A percentile compares a stretch with the other conserved stretches of the same genome.
Evolutionary conservation across 2,113 vertebrate genomes (phyloP).

Genomic region (Antennarius striatus): DNA sequence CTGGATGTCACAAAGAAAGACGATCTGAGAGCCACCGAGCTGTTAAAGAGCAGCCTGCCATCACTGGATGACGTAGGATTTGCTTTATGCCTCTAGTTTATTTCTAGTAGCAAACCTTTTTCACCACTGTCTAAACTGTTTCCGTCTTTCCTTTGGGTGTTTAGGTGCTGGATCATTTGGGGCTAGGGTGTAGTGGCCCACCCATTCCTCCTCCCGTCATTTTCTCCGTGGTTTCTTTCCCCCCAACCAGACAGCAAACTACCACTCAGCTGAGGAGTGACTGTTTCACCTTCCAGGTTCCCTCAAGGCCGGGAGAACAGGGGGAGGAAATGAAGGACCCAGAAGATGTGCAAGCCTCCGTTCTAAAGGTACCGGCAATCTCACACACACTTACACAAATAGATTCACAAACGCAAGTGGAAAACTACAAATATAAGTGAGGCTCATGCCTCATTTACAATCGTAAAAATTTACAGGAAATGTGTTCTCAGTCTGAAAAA

Average conservation of each 20-base stretch:
- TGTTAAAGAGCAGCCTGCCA: constrained; percentile 79
- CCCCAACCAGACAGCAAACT: constrained; percentile 57
- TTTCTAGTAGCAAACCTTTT: not conserved
- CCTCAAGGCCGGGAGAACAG: constrained; percentile 29
- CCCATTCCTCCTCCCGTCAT: constrained; percentile 76
- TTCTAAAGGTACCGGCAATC: constrained; percentile 72
- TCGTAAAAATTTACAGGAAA: not conserved
- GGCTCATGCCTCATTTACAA: not conserved
- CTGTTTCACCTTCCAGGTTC: constrained; percentile 80
- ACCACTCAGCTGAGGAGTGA: constrained; percentile 36
- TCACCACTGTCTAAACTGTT: constrained; percentile 6
- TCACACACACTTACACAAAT: not conserved
- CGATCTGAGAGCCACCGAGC: constrained; percentile 42
- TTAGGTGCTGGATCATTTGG: constrained; percentile 85
- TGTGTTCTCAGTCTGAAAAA: not conserved
- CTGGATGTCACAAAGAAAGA: constrained; percentile 68
- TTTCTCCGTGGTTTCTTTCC: constrained; percentile 84
- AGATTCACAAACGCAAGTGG: not conserved
- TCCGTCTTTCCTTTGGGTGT: not conserved
- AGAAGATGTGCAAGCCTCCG: not conserved
- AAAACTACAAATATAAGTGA: not conserved
- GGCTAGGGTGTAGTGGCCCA: constrained; percentile 79
- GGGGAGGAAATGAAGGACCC: constrained; percentile 69
- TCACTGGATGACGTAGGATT: constrained; percentile 72
- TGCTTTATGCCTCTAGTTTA: not conserved